Evolutionary conservation across 2,888 invertebrate species (phyloP), one percentile per base, ranked within the genome.

Genomic region (Ichneumoninae sp.): DNA sequence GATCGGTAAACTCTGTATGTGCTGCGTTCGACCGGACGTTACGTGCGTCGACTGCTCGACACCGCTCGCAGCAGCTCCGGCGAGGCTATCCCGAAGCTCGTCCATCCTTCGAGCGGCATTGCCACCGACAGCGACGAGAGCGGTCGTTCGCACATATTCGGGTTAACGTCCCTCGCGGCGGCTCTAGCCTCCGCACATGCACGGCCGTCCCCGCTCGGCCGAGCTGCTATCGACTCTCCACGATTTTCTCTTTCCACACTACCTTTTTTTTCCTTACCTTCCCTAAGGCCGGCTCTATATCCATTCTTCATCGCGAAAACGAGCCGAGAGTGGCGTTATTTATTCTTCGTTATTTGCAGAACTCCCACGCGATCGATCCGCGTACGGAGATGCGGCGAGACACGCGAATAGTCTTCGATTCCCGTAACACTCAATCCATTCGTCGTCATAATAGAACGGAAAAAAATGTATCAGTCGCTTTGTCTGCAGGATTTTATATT

Each of bases 111-210:
- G 68, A 22, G 50, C 70, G 69, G 60, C 66, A 68, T 76, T 68
- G 83, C 79, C 74, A 76, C 68, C 78, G 68, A 60, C 81, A 75
- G 66, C 5, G 69, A 70, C 40, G 63, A 76, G 78, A 52, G 71
- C 85, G 85, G 81, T 85, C 83, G 80, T 85, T 86, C 83, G 83
- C 86, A 83, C 86, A 86, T 86, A 86, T 86, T 86, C 86, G 85
- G 86, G 86, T 86, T 85, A 85, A 86, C 75, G 86, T 83, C 81
- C 81, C 83, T 84, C 76, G 54, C 50, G 52, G 44, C 66, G 50
- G 76, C 47, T 78, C 68, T 71, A 52, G 0, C 60, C 57, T 26
- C 52, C 66, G 22, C 26, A 50, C 52, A 52, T 52, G 40, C 26
- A n/a, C 26, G 30, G 50, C n/a, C 36, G 60, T 36, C 47, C 63